Base-by-base conservation (phyloP, 1,140 invertebrate genomes). In the Lamellibrachia luymesi region DNA sequence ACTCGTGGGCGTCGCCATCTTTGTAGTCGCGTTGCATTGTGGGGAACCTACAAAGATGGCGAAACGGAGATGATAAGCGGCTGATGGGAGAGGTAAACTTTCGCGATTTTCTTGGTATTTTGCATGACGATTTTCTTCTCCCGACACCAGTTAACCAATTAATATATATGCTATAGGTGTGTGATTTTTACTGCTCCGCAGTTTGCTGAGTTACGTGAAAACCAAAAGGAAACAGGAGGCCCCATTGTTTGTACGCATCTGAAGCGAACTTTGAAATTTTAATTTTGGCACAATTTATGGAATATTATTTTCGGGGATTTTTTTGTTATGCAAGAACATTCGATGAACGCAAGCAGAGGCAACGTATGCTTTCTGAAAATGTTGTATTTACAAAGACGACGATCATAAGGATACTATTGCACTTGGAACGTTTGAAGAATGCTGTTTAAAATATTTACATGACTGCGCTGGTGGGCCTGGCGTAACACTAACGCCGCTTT, bases 41-140 rank as follows among this genome's bases (percentile, higher is more conserved):
- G 91, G 91, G 91, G 51, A 50, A 91, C 38, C 91, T 51, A 91
- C 49, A 49, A 91, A 91, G 91, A 91, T 91, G 91, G 91, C 91
- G 91, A 91, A 91, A 91, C 51, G 91, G 64, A 80, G 64, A 80
- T 80, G 64, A 80, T 80, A 80, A 80, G 64, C 64, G 64, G 64
- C 64, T 80, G 64, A 80, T 80, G 64, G 64, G 64, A 80, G 64
- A 80, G 64, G 64, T 80, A 80, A 80, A 80, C 64, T 80, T 80
- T 80, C 64, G 64, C 64, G 64, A 80, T 80, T 80, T 80, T 80
- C 64, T 80, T 80, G 64, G 64, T 80, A 80, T 80, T 80, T 80
- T 80, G 64, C 25, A 80, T 80, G 64, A 80, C 4, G 64, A 80
- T 80, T 80, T 80, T 80, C 64, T 80, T 80, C 25, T 22, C 13